Evolutionary conservation across 37 sponge, comb jelly and placozoan species (phyloP).

Genomic region (Beroe ovata): DNA sequence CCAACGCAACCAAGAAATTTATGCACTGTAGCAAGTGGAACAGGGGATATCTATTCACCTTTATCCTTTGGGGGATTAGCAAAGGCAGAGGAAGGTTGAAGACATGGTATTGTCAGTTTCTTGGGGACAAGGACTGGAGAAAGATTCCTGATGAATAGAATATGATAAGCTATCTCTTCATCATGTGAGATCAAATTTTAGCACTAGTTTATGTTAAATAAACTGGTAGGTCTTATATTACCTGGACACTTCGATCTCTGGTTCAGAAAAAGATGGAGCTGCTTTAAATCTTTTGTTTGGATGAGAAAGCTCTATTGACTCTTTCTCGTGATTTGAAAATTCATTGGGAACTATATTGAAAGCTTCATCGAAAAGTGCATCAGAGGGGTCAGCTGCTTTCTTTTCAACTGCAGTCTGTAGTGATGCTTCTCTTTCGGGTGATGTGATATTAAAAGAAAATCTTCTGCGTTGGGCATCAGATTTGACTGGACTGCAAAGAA

Average conservation of each 20-base stretch:
- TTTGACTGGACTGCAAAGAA: background rate
- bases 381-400: background rate
- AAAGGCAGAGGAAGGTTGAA: constrained; percentile 47
- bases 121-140: background rate
- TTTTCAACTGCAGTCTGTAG: background rate
- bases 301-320: background rate
- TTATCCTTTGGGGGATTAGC: constrained; percentile 49
- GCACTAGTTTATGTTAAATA: no score
- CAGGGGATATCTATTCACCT: no score
- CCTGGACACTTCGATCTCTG: no score
- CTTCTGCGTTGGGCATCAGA: background rate
- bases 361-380: constrained; percentile 13
- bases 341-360: background rate
- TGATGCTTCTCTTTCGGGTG: background rate
- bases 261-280: background rate
- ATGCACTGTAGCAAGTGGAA: no score
- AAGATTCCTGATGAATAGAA: background rate
- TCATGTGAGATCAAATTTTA: no score
- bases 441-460: constrained; percentile 40
- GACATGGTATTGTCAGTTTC: constrained; percentile 53
- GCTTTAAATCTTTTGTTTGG: constrained; percentile 5
- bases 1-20: no score
- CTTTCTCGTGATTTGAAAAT: no score
- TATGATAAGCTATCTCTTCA: no score
- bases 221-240: no score